Percentiles rank a stretch among this genome's conserved stretches.
These are phyloP conservation scores for Agrilus biguttatus DNA, from an alignment of 2,888 invertebrate genomes.

Conservation along the genomic window DNA sequence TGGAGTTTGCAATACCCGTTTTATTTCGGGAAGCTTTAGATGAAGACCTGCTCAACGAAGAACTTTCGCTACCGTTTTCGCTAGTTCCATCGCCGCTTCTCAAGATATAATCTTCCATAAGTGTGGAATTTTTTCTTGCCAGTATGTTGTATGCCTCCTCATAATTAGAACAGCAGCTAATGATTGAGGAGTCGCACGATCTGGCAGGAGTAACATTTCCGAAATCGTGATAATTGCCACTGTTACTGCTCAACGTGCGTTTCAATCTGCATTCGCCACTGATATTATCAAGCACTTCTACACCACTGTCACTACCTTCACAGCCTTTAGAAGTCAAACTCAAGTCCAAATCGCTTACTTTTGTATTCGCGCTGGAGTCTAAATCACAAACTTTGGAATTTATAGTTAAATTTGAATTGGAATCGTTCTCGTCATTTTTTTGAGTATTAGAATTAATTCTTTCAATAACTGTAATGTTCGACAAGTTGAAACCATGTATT, in stretches of 20 bases:
- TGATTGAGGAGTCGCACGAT: conserved; percentile 64
- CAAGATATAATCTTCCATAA: conserved; percentile 26
- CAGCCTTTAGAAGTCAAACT: conserved; percentile 15
- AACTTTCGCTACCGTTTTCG: conserved; percentile 66
- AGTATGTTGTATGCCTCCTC: conserved; percentile 40
- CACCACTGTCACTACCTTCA: conserved; percentile 71
- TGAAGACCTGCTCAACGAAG: conserved; percentile 40
- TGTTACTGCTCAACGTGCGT: conserved; percentile 41
- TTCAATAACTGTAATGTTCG: conserved; percentile 25
- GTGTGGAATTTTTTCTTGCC: conserved; percentile 27
- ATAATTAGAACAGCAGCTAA: conserved; percentile 64
- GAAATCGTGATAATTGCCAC: conserved; percentile 46
- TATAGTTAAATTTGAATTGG: not conserved
- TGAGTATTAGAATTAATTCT: conserved; percentile 3
- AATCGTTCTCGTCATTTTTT: conserved; percentile 1
- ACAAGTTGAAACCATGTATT: conserved; percentile 24
- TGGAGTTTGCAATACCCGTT: not conserved
- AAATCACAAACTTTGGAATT: no score
- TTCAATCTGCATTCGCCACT: conserved; percentile 28
- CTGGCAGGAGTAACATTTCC: conserved; percentile 43
- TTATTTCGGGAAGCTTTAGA: conserved; percentile 23
- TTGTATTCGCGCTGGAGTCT: no score
- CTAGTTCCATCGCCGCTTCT: conserved; percentile 39
- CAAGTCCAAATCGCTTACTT: conserved; percentile 10
- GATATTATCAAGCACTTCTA: conserved; percentile 48